Evolutionary conservation across 2,113 vertebrate genomes (phyloP).

Genomic region (Corythaixoides concolor): DNA sequence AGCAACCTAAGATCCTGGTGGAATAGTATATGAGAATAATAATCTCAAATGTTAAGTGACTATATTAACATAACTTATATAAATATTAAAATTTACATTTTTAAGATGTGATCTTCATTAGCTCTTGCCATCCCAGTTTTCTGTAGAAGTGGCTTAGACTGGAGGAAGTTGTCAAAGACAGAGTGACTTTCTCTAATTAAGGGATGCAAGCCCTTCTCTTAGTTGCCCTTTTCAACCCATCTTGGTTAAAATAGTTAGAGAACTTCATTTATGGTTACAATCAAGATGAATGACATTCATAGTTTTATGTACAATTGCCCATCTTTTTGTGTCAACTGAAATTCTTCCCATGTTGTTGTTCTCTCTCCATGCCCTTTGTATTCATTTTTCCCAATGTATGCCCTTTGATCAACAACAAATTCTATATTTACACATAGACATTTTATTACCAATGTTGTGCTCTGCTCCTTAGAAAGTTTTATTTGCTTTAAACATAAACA

Average conservation of each 20-base stretch:
- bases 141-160: not conserved
- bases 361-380: not conserved
- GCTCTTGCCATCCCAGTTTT: not conserved
- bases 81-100: not conserved
- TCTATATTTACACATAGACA: not conserved
- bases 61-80: not conserved
- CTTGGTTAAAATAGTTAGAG: not conserved
- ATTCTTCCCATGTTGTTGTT: not conserved
- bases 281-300: not conserved
- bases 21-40: not conserved
- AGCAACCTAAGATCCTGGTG: not conserved
- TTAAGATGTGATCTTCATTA: not conserved
- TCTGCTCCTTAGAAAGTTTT: not conserved
- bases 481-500: not conserved
- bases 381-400: not conserved
- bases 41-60: not conserved
- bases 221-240: not conserved
- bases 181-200: not conserved
- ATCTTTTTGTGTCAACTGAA: not conserved
- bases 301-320: not conserved
- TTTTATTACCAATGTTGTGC: not conserved
- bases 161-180: not conserved
- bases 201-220: not conserved
- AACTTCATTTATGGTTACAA: not conserved
- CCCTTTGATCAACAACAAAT: not conserved